Conservation (phyloP, 2,888 invertebrate species). For the Ametastegia equiseti region DNA sequence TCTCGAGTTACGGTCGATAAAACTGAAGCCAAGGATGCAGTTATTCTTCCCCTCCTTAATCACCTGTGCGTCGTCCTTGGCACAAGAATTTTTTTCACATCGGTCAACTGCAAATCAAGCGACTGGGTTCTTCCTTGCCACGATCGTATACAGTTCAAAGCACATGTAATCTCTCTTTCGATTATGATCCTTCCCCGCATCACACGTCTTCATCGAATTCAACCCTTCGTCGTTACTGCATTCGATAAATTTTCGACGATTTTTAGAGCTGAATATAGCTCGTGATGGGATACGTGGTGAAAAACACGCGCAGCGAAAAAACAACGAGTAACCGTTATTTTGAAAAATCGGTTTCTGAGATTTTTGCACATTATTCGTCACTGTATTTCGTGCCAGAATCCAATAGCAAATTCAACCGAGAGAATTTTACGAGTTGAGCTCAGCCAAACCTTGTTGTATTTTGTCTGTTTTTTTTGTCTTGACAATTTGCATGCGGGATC, state of each 20-base stretch:
- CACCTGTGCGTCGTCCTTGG: neutral
- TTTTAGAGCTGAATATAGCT: neutral
- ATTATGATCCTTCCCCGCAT: too few relatives aligned
- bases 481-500: constrained; percentile 1
- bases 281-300: neutral
- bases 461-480: neutral
- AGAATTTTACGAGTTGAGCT: neutral
- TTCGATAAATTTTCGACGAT: neutral
- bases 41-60: neutral
- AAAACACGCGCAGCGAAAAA: neutral
- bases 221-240: neutral
- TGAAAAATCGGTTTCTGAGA: neutral
- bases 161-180: neutral
- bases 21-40: constrained; percentile 18
- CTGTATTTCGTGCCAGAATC: neutral
- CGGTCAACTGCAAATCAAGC: neutral
- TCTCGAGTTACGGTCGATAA: constrained; percentile 13
- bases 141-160: neutral
- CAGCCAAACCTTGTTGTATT: neutral
- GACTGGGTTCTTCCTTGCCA: neutral
- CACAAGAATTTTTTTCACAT: neutral
- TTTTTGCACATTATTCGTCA: neutral
- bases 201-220: neutral
- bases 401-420: neutral
- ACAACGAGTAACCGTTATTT: neutral